Evolutionary conservation across 2,888 invertebrate genomes (phyloP), one percentile per base, ranked within the genome.

Genomic region (Oscheius sp.): DNA sequence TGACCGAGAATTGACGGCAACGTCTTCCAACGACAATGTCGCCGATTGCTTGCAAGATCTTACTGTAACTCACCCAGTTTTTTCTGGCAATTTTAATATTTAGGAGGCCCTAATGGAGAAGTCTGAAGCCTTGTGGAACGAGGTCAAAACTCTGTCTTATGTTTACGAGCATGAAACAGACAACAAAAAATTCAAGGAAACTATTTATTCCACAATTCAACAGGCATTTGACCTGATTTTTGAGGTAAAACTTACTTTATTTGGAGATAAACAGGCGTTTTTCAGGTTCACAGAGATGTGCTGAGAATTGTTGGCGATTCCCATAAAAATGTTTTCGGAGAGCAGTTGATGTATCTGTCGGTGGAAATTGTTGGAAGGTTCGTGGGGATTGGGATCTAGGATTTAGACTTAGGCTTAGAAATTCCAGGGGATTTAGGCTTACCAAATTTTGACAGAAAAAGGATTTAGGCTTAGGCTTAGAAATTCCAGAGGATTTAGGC

Each of bases 121-220:
- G 0, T 49, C 18, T 9, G 49, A 29, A 12, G 25, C 25, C 18
- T 41, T 77, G 12, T 74, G 64, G 56, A 41, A 53, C 16, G 35
- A 29, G 18, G 21, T 79, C 61, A 89, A 93, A 92, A 92, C 94
- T 81, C 96, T 69, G 25, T 61, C 23, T 5, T 43, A 46, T 46
- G 69, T 69, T 21, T 69, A 69, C 21, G 58, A 58, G 23, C 69
- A 69, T 23, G 58, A 55, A 16, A 45, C 58, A 9, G 45, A 56
- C 18, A 52, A 18, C 41, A 41, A 56, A 41, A 49, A 25, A 27
- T 66, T 25, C 52, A 66, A 45, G n/a, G 56, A 69, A 2, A 43
- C 41, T 2, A 69, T 69, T 25, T 41, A 9, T 16, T 69, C 59
- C 0, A 61, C 70, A 3, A 45, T 59, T 21, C 52, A 55, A 41